phyloP scores from a whole-genome alignment of 1,140 invertebrate species.

The Brachionus calyciflorus region DNA sequence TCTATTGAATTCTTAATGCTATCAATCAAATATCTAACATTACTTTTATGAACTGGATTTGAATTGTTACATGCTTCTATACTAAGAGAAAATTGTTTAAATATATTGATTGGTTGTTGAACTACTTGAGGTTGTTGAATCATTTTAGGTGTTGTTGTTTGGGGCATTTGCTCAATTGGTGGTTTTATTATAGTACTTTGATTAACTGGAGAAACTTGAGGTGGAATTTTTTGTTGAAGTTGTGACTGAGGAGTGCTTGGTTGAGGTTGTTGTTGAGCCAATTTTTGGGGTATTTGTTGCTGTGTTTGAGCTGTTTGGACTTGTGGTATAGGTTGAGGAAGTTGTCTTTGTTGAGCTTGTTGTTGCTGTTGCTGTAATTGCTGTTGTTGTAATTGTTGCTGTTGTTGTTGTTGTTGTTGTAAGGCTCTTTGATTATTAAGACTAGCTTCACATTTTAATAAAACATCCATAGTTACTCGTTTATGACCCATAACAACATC shows the following conservation, averaged over 20 bases:
- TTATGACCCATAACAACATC: conserved; percentile 30
- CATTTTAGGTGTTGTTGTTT: not conserved
- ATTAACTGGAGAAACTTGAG: not conserved
- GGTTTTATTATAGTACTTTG: not conserved
- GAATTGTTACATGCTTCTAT: conserved; percentile 31
- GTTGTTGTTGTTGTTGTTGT: not conserved
- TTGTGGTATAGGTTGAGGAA: not conserved
- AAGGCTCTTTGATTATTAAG: not conserved
- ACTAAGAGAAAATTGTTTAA: not conserved
- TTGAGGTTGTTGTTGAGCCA: not conserved
- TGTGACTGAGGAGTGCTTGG: not conserved
- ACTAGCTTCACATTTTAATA: conserved; percentile 40
- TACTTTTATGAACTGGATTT: conserved; percentile 38
- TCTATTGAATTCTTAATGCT: conserved; percentile 41
- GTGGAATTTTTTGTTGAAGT: not conserved
- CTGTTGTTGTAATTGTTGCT: not conserved
- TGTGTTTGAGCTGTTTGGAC: too few species aligned
- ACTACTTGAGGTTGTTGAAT: not conserved
- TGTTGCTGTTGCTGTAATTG: not conserved
- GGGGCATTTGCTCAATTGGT: not conserved
- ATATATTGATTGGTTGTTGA: not conserved
- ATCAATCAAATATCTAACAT: conserved; percentile 40
- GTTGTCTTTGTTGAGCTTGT: not conserved
- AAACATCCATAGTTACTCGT: conserved; percentile 13
- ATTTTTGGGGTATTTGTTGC: not conserved